Evolutionary conservation across 2,113 vertebrate species (phyloP), one percentile per base, ranked within the genome.

Genomic region (Telmatochromis sp.): DNA sequence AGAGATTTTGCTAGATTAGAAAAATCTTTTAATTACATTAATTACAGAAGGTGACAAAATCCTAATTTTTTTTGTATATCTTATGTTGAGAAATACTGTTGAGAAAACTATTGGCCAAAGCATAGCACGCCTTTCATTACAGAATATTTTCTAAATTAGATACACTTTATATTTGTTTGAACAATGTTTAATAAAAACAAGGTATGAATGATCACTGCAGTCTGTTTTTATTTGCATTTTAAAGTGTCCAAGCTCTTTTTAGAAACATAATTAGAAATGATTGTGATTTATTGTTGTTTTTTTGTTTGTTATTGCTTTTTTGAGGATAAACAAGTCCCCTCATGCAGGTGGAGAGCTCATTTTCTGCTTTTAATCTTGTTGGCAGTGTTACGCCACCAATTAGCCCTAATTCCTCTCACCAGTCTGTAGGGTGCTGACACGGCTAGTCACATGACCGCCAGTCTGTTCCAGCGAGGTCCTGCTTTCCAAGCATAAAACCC

Each of bases 381-480:
- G 15, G n/a, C 71, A 33, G 58, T 2, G 47, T 33, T 83, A 54
- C 42, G 8, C 26, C 84, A 45, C 78, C 54, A 40, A 80, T 58
- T 40, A 68, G 71, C 37, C 42, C 58, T 65, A 73, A 65, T 40
- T 73, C 45, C 79, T 75, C 81, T 45, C 35, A 10, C 54, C 55
- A 5, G 28, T 75, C 35, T 83, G 71, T 89, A 85, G 83, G 89
- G 42, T 88, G 91, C 89, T 87, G 88, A 87, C 82, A 40, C 35
- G 42, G 89, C 83, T 81, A 21, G 86, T 87, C 91, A 91, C 86
- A 51, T 93, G 90, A 89, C 9, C 9, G 1, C 60, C 19, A 21
- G 84, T 60, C 71, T 81, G 88, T 86, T 89, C 90, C 71, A 89
- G 83, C 19, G 87, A 86, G 71, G 81, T 81, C 81, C 82, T 83